These are phyloP conservation scores for Lepidurus arcticus DNA, from an alignment of 1,140 invertebrate genomes.

Conservation along the genomic window DNA sequence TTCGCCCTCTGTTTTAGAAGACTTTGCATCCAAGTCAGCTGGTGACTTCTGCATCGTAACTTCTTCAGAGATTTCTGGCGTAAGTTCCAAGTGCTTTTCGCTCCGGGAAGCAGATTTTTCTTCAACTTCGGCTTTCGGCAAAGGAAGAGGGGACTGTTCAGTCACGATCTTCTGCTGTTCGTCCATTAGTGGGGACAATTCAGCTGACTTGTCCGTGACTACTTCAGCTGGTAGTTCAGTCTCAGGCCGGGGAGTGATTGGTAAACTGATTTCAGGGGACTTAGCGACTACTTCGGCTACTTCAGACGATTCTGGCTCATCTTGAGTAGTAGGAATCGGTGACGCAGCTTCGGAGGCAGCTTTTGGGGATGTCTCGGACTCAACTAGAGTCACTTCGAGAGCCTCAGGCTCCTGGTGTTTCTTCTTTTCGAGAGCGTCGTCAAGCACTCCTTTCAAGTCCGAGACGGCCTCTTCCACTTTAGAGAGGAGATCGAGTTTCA, in stretches of 20 bases:
- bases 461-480: slow-evolving; percentile 33
- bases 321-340: not conserved
- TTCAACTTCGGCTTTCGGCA: too few relatives aligned
- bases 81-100: too few relatives aligned
- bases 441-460: slow-evolving; percentile 30
- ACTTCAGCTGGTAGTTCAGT: not conserved
- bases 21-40: too few relatives aligned
- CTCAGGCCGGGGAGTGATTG: not conserved
- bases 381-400: slow-evolving; percentile 30
- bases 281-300: not conserved
- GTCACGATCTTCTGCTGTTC: not conserved
- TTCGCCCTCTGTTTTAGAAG: too few relatives aligned
- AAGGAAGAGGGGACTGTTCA: too few relatives aligned
- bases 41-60: too few relatives aligned
- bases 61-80: too few relatives aligned
- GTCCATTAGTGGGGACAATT: not conserved
- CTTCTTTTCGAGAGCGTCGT: slow-evolving; percentile 29
- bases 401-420: slow-evolving; percentile 35
- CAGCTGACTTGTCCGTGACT: not conserved
- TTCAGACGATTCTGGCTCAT: not conserved
- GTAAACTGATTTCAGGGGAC: slow-evolving; percentile 26
- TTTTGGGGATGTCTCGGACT: not conserved
- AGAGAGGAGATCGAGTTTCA: slow-evolving; percentile 26
- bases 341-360: not conserved
- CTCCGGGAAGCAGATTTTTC: too few relatives aligned